Conservation (phyloP, 2,113 vertebrate species). For the Ia io region DNA sequence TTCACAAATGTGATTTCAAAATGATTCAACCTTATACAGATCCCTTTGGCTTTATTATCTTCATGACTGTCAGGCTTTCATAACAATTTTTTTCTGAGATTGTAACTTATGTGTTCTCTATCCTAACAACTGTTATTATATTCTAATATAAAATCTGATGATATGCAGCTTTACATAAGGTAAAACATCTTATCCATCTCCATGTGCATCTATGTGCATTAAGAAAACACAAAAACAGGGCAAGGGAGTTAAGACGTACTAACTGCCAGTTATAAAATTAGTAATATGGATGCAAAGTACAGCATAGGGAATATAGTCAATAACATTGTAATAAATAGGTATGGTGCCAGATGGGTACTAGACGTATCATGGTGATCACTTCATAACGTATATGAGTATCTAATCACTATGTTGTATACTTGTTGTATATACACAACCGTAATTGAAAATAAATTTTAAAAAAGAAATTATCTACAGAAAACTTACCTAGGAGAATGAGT, state of each 20-base stretch:
- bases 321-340: not conserved
- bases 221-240: not conserved
- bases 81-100: not conserved
- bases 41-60: not conserved
- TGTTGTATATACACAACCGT: not conserved
- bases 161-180: not conserved
- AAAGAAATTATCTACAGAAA: not conserved
- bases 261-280: not conserved
- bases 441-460: not conserved
- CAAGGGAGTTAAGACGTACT: not conserved
- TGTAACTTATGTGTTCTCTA: not conserved
- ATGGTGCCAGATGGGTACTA: not conserved
- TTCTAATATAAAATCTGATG: not conserved
- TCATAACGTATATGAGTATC: not conserved
- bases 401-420: not conserved
- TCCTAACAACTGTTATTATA: not conserved
- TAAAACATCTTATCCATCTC: not conserved
- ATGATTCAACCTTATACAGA: not conserved
- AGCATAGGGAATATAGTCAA: not conserved
- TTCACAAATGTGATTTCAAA: slow-evolving; percentile 1
- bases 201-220: not conserved
- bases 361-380: not conserved
- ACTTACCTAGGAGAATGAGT: not conserved
- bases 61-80: not conserved
- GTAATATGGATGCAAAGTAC: not conserved